These are phyloP conservation scores for Epinephelus lanceolatus DNA, from an alignment of 2,113 vertebrate species.

Conservation along the genomic window DNA sequence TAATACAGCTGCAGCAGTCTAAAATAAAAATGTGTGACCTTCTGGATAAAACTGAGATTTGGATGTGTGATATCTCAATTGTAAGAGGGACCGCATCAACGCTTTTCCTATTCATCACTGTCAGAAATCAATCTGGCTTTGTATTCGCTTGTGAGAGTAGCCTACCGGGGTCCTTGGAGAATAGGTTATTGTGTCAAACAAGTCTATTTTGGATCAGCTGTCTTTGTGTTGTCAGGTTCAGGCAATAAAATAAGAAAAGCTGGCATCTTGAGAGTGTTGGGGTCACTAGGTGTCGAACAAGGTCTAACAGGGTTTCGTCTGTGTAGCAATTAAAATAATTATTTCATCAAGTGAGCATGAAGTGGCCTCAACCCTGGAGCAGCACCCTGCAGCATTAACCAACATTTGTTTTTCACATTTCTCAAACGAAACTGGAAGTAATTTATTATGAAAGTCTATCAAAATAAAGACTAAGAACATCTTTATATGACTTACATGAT, in stretches of 20 bases:
- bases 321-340: constrained; percentile 1
- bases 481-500: not conserved
- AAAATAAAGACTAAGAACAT: too few species aligned
- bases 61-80: not conserved
- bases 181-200: not conserved
- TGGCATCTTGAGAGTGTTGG: not conserved
- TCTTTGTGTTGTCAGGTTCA: constrained; percentile 1
- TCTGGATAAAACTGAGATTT: not conserved
- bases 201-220: constrained; percentile 2
- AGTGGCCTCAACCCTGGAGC: not conserved
- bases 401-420: not conserved
- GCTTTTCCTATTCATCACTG: constrained; percentile 7
- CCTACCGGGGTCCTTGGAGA: not conserved
- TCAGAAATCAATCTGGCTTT: constrained; percentile 28
- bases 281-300: not conserved
- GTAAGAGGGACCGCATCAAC: not conserved
- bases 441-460: not conserved
- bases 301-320: not conserved
- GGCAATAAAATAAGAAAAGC: not conserved
- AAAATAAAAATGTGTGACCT: not conserved
- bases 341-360: not conserved
- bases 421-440: not conserved
- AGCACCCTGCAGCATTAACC: not conserved
- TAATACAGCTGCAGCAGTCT: not conserved
- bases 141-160: constrained; percentile 3